These are phyloP conservation scores for Dicyrtoma fusca DNA, from an alignment of 2,888 invertebrate species.

Conservation along the genomic window DNA sequence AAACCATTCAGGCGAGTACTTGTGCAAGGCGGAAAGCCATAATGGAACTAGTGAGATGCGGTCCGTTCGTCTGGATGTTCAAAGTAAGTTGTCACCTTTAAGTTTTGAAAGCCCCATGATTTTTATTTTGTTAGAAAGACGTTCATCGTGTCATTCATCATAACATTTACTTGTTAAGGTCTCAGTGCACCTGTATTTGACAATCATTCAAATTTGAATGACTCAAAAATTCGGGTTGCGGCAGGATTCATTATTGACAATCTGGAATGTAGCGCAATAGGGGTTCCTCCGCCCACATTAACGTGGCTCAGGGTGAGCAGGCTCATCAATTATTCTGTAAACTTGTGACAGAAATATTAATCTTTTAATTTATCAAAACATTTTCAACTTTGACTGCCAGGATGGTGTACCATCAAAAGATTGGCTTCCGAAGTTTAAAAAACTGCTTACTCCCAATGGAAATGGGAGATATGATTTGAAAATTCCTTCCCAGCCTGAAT, in stretches of 20 bases:
- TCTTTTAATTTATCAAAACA: not conserved
- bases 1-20: conserved; percentile 39
- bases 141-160: too few relatives aligned
- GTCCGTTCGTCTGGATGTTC: not conserved
- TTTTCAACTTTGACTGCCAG: conserved; percentile 3
- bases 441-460: conserved; percentile 35
- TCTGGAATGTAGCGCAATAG: conserved; percentile 58
- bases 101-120: too few relatives aligned
- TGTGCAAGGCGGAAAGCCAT: conserved; percentile 37
- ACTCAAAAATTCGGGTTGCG: conserved; percentile 32
- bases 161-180: not conserved
- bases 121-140: not conserved
- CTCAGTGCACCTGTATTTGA: not conserved
- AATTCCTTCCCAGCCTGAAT: conserved; percentile 33
- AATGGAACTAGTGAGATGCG: conserved; percentile 41
- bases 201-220: not conserved
- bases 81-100: too few relatives aligned
- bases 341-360: too few relatives aligned
- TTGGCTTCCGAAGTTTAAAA: conserved; percentile 15
- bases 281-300: conserved; percentile 56
- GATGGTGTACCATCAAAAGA: conserved; percentile 7
- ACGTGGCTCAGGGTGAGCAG: conserved; percentile 56
- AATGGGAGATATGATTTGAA: conserved; percentile 3
- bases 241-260: conserved; percentile 41
- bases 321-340: too few relatives aligned